Evolutionary conservation across 2,797 vertebrate genomes (phyloP).

Genomic region (Lepidocolaptes lacrymiger): DNA sequence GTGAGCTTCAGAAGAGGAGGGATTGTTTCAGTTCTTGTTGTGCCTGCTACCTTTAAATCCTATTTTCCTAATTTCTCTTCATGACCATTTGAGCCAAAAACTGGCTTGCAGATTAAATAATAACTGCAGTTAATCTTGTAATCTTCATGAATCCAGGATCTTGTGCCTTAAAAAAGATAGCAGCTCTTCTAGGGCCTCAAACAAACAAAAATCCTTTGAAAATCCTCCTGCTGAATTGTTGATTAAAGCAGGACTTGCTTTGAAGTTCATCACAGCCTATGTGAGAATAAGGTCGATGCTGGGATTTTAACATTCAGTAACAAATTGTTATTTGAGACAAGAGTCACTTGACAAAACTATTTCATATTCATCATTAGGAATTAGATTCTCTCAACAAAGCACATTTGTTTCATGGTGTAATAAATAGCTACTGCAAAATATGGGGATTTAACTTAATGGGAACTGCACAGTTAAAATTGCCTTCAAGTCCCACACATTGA

Average conservation of each 20-base stretch:
- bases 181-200: background rate
- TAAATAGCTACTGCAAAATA: background rate
- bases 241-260: background rate
- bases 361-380: conserved; percentile 14
- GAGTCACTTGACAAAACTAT: background rate
- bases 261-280: background rate
- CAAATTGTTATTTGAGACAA: conserved; percentile 2
- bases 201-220: background rate
- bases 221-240: background rate
- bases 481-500: background rate
- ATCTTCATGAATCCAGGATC: background rate
- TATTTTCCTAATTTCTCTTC: background rate
- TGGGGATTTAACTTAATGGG: background rate
- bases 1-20: background rate
- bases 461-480: background rate
- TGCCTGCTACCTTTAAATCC: background rate
- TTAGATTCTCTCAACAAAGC: background rate
- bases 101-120: background rate
- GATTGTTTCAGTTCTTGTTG: background rate
- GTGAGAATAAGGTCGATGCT: background rate
- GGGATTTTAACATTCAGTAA: background rate
- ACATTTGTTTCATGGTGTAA: background rate
- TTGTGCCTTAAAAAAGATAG: background rate
- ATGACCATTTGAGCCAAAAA: background rate
- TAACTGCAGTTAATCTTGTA: background rate